These are phyloP conservation scores for Barbus barbus DNA, from an alignment of 2,113 vertebrate genomes.

Conservation along the genomic window DNA sequence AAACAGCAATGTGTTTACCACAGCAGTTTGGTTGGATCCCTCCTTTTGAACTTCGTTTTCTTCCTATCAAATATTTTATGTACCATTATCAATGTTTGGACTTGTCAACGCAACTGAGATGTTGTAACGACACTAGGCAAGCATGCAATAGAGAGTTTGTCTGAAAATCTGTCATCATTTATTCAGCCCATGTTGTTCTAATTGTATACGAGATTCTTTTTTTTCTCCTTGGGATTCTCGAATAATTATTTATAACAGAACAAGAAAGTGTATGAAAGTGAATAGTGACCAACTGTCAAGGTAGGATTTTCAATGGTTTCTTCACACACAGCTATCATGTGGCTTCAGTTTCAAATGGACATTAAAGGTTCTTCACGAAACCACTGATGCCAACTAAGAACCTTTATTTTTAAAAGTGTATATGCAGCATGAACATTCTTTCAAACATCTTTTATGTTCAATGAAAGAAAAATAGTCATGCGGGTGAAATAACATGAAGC, in stretches of 20 bases:
- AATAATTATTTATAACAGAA: not conserved
- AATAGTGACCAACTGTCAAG: not conserved
- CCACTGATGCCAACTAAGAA: not conserved
- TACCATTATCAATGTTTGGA: not conserved
- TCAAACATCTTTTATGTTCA: not conserved
- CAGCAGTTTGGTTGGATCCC: not conserved
- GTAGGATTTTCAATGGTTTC: not conserved
- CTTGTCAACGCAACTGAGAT: not conserved
- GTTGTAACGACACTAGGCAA: slow-evolving; percentile 10
- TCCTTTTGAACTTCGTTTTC: not conserved
- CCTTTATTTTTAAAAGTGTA: not conserved
- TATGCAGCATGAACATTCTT: not conserved
- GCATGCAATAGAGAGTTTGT: not conserved
- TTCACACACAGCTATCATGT: not conserved
- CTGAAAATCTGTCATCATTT: slow-evolving; percentile 7
- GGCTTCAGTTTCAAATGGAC: too few relatives aligned
- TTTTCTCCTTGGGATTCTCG: not conserved
- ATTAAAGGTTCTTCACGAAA: not conserved
- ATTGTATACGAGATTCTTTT: not conserved
- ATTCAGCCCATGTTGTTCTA: not conserved
- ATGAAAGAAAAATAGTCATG: not conserved
- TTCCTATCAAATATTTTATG: not conserved
- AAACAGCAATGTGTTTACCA: not conserved
- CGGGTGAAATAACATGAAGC: not conserved
- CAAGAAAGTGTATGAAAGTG: not conserved